Evolutionary conservation across 1,140 invertebrate genomes (phyloP).

Genomic region (Phocides pigmalion): DNA sequence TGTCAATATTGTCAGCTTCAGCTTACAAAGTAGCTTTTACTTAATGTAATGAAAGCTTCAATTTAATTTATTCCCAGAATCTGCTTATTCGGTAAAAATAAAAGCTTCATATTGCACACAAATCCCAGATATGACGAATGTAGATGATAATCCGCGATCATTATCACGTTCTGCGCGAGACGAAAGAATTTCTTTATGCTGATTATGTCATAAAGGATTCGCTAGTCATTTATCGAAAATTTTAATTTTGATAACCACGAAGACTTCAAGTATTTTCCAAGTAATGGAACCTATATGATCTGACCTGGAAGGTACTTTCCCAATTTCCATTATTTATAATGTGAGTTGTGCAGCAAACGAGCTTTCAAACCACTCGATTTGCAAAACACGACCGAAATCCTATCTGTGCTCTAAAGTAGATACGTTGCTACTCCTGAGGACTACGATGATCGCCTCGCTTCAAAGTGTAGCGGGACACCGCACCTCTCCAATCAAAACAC

Average conservation of each 20-base stretch:
- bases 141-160: constrained; percentile 30
- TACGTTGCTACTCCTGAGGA: too few species aligned
- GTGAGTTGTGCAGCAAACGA: too few species aligned
- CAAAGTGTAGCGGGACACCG: too few species aligned
- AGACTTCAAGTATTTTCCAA: constrained; percentile 21
- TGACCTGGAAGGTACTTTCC: too few species aligned
- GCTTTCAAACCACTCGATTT: too few species aligned
- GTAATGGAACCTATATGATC: too few species aligned
- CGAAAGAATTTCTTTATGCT: constrained; percentile 31
- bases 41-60: background rate
- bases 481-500: too few species aligned
- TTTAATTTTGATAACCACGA: constrained; percentile 31
- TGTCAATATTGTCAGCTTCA: too few species aligned
- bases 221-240: constrained; percentile 22
- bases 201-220: constrained; percentile 31
- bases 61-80: constrained; percentile 19
- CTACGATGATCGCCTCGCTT: too few species aligned
- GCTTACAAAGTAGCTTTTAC: background rate
- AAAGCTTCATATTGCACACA: constrained; percentile 8
- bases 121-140: constrained; percentile 29
- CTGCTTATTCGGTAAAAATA: constrained; percentile 22
- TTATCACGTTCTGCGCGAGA: constrained; percentile 19
- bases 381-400: too few species aligned
- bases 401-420: too few species aligned
- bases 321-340: too few species aligned